Base-by-base conservation (phyloP, 2,113 vertebrate genomes). In the Micromys minutus region DNA sequence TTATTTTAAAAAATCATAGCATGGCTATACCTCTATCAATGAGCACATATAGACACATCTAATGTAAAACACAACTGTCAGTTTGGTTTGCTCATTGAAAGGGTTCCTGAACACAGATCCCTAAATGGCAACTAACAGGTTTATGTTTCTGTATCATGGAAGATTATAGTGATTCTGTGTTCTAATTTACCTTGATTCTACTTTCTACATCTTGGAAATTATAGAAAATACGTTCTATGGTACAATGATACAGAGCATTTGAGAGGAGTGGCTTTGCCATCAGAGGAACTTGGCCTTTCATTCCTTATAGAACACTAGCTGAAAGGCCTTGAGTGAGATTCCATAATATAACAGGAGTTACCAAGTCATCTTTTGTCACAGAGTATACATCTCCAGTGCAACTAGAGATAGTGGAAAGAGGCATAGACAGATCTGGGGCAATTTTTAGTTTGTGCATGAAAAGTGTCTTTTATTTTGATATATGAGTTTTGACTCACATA, bases 401-500 rank as follows among this genome's bases (percentile, higher is more conserved):
- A 95, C 52, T 61, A 89, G 26, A 93, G 1, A 39, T 69, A 72
- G n/a, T 75, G 59, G 26, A 93, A 24, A 61, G 19, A 22, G 29
- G 34, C 65, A 87, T 26, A 80, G 45, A 74, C 12, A 94, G 47
- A 94, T 75, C 45, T 89, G 86, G 77, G 71, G 12, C 76, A 93
- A 85, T 94, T 95, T 85, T 76, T 92, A 93, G 69, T 61, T 34
- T 94, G 71, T 87, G 12, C 16, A 77, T 88, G 36, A 94, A 95
- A 96, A 29, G 59, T 92, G 4, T 80, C 10, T 59, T 92, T 96
- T 94, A 91, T 13, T 94, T 95, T 88, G 39, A 85, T 94, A 87
- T 69, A 92, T 69, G 19, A 90, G 71, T 15, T 94, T 95, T 86
- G 76, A 92, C 42, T 93, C 45, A 93, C 42, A 71, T 69, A 83